Base-by-base conservation (phyloP, 2,888 invertebrate species). In the Coremacera marginata region DNA sequence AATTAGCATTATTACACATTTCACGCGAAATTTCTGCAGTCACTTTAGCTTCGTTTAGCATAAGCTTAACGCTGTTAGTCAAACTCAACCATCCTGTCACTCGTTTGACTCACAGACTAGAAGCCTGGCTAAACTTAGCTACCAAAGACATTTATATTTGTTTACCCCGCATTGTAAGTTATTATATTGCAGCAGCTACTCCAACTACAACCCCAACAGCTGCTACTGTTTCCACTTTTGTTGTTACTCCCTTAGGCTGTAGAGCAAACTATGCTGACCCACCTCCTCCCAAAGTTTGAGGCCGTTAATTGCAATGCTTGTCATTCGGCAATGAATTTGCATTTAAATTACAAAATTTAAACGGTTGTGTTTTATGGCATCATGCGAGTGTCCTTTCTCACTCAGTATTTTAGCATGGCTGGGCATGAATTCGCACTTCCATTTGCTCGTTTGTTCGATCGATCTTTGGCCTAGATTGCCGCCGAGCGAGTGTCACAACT, bases 331-430 rank as follows among this genome's bases (percentile, higher is more conserved):
- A 81, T 83, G 85, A 84, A 85, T 85, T 85, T 85, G 85, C 85
- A 85, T 85, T 84, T 85, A 86, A 86, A 85, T 85, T 85, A 84
- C 83, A 84, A 86, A 85, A 84, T 85, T 84, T 84, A 82, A 84
- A 81, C 74, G 77, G 63, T 77, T 77, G 72, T 75, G 68, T 79
- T 78, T 70, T 68, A 68, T 68, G 44, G 67, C 49, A 11, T 68
- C 67, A 44, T 44, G 16, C 25, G 25, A 22, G 11, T 31, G 65
- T 31, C 31, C 31, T 65, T 65, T 65, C 31, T 65, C 65, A 7
- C 19, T 62, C 62, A 16, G 3, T 27, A 31, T 16, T 34, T 14
- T 19, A 22, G 22, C 22, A 25, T 19, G 14, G 27, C 60, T 14
- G 22, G 22, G 22, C 25, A 25, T 60, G 60, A 27, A 11, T 60